Percentiles rank a stretch among this genome's conserved stretches.
Evolutionary conservation across 2,113 vertebrate species (phyloP).

Genomic region (Hippocampus guttulatus): DNA sequence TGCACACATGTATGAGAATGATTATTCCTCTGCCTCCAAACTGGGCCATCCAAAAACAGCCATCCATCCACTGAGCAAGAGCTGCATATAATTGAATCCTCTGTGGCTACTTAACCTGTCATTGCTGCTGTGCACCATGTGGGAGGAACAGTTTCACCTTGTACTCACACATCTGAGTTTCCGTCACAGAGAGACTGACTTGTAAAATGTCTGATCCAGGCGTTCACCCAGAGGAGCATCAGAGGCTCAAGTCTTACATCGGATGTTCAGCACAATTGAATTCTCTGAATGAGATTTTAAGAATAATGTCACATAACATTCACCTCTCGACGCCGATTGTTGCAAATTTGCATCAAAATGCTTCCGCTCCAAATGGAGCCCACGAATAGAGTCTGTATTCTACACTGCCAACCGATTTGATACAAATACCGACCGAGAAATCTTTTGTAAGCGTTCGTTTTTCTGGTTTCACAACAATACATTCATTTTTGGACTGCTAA

Average conservation of each 20-base stretch:
- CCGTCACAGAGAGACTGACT: not conserved
- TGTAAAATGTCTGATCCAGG: not conserved
- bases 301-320: not conserved
- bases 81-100: constrained; percentile 48
- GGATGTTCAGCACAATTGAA: not conserved
- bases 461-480: too few relatives aligned
- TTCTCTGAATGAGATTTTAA: not conserved
- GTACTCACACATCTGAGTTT: not conserved
- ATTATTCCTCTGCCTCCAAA: constrained; percentile 34
- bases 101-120: constrained; percentile 51
- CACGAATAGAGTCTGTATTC: too few relatives aligned
- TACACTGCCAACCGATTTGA: too few relatives aligned
- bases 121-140: constrained; percentile 28
- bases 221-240: not conserved
- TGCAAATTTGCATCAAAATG: too few relatives aligned
- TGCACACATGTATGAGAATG: constrained; percentile 7
- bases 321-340: too few relatives aligned
- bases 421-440: too few relatives aligned
- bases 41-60: constrained; percentile 38
- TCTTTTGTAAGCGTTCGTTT: too few relatives aligned
- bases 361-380: too few relatives aligned
- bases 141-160: constrained; percentile 51
- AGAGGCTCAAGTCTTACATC: too few relatives aligned
- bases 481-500: too few relatives aligned
- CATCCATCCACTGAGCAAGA: constrained; percentile 35